Conservation (phyloP, 35 echinoderm and acorn worm species). For the Heliocidaris tuberculata region DNA sequence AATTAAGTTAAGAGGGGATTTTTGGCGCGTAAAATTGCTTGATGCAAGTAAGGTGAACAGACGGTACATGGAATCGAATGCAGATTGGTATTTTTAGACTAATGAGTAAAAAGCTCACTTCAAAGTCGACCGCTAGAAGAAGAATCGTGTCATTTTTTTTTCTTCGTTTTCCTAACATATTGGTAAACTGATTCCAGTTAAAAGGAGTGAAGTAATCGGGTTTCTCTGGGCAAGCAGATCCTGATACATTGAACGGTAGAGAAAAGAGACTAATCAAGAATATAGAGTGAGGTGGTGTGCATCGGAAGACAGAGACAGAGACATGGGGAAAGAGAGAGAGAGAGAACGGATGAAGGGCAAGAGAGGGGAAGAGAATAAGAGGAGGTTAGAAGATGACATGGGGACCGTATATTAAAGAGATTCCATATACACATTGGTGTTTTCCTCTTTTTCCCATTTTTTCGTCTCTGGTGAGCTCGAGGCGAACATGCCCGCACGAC, state of each 20-base stretch:
- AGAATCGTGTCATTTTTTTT: background rate
- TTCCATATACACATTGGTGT: background rate
- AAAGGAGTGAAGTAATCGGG: background rate
- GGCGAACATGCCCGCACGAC: constrained; percentile 1
- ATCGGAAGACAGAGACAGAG: background rate
- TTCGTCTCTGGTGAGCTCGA: background rate
- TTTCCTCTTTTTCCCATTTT: background rate
- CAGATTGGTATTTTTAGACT: constrained; percentile 45
- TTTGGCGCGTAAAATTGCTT: background rate
- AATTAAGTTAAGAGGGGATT: constrained; percentile 52
- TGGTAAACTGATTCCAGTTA: constrained; percentile 15
- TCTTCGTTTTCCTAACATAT: background rate
- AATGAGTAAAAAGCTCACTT: constrained; percentile 40
- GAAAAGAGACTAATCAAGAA: background rate
- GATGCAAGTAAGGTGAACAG: constrained; percentile 33
- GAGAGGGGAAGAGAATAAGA: background rate
- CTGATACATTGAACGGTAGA: background rate
- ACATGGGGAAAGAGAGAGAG: background rate
- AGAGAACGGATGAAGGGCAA: background rate
- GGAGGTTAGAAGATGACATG: background rate
- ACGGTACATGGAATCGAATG: constrained; percentile 17
- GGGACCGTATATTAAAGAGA: background rate
- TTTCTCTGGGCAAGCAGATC: background rate
- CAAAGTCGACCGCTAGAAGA: constrained; percentile 4
- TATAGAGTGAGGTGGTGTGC: background rate